Conservation (phyloP, 92 coral and sea anemone species). For the Virgularia gustaviana region DNA sequence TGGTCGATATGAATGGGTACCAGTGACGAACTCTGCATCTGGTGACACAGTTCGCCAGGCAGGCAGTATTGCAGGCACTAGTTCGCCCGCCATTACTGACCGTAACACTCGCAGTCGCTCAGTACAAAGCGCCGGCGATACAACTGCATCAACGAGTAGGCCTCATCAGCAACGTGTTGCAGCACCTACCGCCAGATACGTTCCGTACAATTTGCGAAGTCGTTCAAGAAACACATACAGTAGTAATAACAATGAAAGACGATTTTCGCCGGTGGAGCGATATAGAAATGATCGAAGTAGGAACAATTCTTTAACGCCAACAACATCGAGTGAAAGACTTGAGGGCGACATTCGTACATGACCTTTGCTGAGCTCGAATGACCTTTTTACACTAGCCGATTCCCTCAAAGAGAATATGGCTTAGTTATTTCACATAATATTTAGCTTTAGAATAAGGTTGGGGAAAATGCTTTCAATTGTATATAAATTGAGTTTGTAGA, state of each 20-base stretch:
- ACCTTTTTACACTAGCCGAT: background rate
- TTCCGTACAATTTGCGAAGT: slow-evolving; percentile 32
- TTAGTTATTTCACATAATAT: background rate
- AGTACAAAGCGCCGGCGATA: background rate
- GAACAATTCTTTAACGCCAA: slow-evolving; percentile 14
- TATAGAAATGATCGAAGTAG: slow-evolving; percentile 16
- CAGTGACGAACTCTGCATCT: slow-evolving; percentile 48
- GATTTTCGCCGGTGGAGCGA: slow-evolving; percentile 4
- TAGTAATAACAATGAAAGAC: slow-evolving; percentile 14
- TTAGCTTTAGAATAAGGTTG: background rate
- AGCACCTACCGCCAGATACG: no score
- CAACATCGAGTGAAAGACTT: slow-evolving; percentile 31
- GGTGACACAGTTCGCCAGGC: background rate
- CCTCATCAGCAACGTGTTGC: no score
- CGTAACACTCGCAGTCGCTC: no score
- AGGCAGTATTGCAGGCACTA: no score
- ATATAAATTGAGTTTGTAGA: background rate
- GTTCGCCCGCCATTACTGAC: no score
- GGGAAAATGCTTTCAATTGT: background rate
- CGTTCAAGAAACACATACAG: slow-evolving; percentile 19
- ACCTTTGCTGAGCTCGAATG: background rate
- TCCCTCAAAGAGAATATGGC: background rate
- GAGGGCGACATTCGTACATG: slow-evolving; percentile 41
- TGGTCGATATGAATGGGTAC: slow-evolving; percentile 87
- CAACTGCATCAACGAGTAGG: background rate